These are phyloP conservation scores for Meloidogyne hapla DNA, from an alignment of 1,140 invertebrate species.

Conservation along the genomic window DNA sequence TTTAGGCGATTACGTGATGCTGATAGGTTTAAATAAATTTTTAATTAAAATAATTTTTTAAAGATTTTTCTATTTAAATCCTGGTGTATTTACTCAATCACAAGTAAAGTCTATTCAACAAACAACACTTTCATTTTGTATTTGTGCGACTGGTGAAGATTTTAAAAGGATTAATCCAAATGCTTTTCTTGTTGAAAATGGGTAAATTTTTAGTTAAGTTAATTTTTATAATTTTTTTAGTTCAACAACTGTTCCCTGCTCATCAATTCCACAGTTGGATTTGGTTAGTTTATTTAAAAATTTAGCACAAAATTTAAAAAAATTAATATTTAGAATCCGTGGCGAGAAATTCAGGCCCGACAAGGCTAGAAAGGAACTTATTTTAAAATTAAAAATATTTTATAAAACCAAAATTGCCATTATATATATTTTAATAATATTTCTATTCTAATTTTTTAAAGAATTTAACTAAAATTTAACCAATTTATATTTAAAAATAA, in stretches of 20 bases:
- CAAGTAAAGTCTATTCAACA: slow-evolving; percentile 28
- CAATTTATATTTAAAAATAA: no score
- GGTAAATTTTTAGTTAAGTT: background rate
- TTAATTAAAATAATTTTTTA: no score
- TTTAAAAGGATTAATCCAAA: slow-evolving; percentile 38
- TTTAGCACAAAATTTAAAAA: no score
- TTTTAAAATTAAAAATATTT: background rate
- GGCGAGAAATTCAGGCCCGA: background rate
- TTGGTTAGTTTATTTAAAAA: background rate
- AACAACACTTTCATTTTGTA: slow-evolving; percentile 38
- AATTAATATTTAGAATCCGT: background rate
- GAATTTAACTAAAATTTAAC: no score
- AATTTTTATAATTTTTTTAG: background rate
- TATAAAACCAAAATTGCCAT: background rate
- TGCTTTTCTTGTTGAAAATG: slow-evolving; percentile 51
- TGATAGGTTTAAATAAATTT: slow-evolving; percentile 35
- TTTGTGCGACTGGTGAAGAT: slow-evolving; percentile 49
- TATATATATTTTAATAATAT: background rate
- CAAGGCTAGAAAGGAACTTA: background rate
- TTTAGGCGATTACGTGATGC: slow-evolving; percentile 47
- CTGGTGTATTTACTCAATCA: slow-evolving; percentile 28
- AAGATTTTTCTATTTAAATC: slow-evolving; percentile 48
- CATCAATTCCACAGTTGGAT: slow-evolving; percentile 34
- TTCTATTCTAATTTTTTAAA: background rate
- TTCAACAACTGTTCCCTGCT: slow-evolving; percentile 40